Evolutionary conservation across 2,797 vertebrate species (phyloP).

Genomic region (Sebastes dallii): DNA sequence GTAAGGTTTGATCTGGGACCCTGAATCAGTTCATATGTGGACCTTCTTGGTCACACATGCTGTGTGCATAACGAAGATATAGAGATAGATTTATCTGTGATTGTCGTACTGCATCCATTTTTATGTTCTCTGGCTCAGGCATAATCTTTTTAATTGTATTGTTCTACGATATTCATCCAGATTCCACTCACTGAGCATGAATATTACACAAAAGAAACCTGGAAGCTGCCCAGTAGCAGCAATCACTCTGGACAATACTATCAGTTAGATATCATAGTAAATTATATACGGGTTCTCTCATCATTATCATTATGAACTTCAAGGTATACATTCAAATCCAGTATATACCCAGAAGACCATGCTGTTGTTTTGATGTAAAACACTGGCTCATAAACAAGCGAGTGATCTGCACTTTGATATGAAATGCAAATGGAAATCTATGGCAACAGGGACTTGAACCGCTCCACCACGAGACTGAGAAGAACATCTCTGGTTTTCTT

Average conservation of each 20-base stretch:
- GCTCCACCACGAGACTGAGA: slow-evolving; percentile 26
- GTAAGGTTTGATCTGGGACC: not conserved
- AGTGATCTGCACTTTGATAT: slow-evolving; percentile 61
- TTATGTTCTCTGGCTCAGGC: not conserved
- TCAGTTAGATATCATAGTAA: not conserved
- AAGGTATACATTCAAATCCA: slow-evolving; percentile 9
- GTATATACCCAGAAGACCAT: slow-evolving; percentile 15
- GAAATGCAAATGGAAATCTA: slow-evolving; percentile 54
- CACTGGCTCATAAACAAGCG: slow-evolving; percentile 45
- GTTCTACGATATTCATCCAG: not conserved
- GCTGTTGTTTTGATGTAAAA: slow-evolving; percentile 41
- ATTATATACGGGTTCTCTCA: slow-evolving; percentile 1
- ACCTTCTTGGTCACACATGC: not conserved
- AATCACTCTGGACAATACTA: not conserved
- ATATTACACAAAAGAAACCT: not conserved
- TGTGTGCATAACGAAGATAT: too few relatives aligned
- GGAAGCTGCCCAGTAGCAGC: not conserved
- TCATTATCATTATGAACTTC: slow-evolving; percentile 4
- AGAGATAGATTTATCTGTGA: not conserved
- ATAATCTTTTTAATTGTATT: not conserved
- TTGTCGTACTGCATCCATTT: too few relatives aligned
- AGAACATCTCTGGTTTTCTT: slow-evolving; percentile 48
- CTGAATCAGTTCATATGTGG: not conserved
- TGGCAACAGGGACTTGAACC: slow-evolving; percentile 43
- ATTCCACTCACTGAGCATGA: not conserved